Conservation (phyloP, 1,140 invertebrate genomes). For the Campoletis sonorensis region DNA sequence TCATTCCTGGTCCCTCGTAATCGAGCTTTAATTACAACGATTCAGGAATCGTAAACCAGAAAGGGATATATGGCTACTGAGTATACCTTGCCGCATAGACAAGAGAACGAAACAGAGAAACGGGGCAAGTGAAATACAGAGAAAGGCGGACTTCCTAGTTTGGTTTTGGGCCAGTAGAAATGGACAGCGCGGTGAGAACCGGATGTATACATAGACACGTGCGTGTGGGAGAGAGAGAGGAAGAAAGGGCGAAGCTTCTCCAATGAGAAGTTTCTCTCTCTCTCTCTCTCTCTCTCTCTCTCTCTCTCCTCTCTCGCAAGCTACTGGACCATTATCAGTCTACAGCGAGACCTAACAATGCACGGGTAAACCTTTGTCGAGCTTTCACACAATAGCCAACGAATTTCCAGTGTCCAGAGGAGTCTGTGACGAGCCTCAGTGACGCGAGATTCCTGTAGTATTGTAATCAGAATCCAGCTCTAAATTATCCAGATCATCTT, state of each 20-base stretch:
- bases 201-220: constrained; percentile 10
- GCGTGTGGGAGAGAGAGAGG: background rate
- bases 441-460: background rate
- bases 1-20: constrained; percentile 35
- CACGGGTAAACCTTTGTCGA: constrained; percentile 34
- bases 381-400: background rate
- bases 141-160: background rate
- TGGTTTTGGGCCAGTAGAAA: background rate
- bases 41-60: constrained; percentile 53
- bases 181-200: constrained; percentile 37
- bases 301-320: background rate
- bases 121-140: background rate
- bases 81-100: background rate
- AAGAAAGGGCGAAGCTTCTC: background rate
- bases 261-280: background rate
- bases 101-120: constrained; percentile 27
- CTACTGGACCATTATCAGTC: constrained; percentile 27
- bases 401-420: background rate
- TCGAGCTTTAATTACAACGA: constrained; percentile 60
- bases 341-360: constrained; percentile 10
- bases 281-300: background rate
- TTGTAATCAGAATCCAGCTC: background rate
- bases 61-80: background rate
- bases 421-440: background rate
- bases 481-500: background rate